phyloP scores from a whole-genome alignment of 1,140 invertebrate species.

The Myzus persicae region DNA sequence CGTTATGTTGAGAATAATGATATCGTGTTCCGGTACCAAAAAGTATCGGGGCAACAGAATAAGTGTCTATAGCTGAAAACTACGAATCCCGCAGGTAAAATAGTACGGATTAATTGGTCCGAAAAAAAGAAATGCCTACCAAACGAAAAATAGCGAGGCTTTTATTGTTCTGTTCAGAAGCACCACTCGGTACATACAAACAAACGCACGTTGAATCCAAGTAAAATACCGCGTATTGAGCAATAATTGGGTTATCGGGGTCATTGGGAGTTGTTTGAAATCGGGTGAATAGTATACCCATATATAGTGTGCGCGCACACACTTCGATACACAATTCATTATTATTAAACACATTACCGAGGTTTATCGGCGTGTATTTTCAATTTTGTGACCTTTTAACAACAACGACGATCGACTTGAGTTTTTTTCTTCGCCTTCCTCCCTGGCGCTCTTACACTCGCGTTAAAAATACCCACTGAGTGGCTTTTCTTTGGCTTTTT shows the following conservation, averaged over 20 bases:
- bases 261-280: conserved; percentile 32
- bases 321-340: conserved; percentile 33
- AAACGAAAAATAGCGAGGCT: background rate
- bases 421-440: background rate
- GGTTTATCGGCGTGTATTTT: background rate
- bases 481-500: background rate
- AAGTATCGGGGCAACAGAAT: background rate
- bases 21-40: background rate
- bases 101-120: background rate
- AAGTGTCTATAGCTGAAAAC: background rate
- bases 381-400: conserved; percentile 27
- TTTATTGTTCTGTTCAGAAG: background rate
- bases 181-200: conserved; percentile 5
- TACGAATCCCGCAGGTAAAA: background rate
- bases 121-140: background rate
- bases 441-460: background rate
- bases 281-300: background rate
- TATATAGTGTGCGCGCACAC: background rate
- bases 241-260: conserved; percentile 46
- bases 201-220: conserved; percentile 4
- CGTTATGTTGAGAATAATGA: background rate
- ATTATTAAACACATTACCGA: background rate
- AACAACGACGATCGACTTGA: background rate
- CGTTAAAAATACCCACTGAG: background rate
- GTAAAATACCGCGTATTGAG: conserved; percentile 1